Conservation (phyloP, 2,797 vertebrate genomes). For the Antrozous pallidus region DNA sequence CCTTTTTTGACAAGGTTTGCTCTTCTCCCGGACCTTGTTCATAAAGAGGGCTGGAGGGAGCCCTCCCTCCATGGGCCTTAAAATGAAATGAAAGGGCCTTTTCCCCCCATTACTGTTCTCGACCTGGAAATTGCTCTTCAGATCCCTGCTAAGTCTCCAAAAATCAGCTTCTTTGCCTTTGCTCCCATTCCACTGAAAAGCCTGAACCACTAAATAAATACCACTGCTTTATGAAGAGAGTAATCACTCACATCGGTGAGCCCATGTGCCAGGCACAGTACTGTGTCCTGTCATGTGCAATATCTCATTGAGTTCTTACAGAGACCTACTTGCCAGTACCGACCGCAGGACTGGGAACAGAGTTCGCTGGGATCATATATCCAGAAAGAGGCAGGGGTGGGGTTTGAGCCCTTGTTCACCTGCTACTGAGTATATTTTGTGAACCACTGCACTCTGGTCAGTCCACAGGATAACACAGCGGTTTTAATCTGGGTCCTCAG, state of each 20-base stretch:
- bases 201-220: background rate
- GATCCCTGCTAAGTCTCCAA: background rate
- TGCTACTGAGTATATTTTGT: background rate
- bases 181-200: background rate
- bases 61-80: background rate
- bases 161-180: background rate
- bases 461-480: background rate
- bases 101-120: background rate
- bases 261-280: background rate
- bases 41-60: background rate
- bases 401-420: background rate
- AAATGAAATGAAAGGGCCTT: slow-evolving; percentile 23
- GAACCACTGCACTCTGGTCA: background rate
- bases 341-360: background rate
- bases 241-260: background rate
- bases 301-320: background rate
- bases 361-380: background rate
- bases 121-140: slow-evolving; percentile 16
- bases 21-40: slow-evolving; percentile 43
- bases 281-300: background rate
- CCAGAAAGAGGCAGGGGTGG: background rate
- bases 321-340: background rate
- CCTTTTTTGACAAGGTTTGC: slow-evolving; percentile 42
- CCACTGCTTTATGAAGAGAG: background rate
- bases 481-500: background rate